Evolutionary conservation across 2,113 vertebrate genomes (phyloP).

Genomic region (Lichenostomus cassidix): DNA sequence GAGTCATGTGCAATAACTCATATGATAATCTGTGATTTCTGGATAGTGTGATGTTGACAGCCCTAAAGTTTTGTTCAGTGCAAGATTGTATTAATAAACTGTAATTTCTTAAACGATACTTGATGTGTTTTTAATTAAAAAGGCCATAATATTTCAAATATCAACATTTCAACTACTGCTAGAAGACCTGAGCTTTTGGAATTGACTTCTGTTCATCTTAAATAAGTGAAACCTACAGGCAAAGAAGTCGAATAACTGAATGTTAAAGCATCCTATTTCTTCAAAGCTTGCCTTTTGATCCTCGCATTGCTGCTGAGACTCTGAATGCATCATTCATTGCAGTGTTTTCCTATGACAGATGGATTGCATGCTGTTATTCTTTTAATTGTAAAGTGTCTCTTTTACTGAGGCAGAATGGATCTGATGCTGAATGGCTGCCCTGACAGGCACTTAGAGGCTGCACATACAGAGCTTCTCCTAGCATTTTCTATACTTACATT

Average conservation of each 20-base stretch:
- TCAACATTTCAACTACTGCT: neutral
- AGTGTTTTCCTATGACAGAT: constrained; percentile 16
- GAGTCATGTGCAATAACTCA: neutral
- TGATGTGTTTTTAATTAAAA: constrained; percentile 36
- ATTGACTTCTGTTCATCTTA: constrained; percentile 25
- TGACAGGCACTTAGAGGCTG: neutral
- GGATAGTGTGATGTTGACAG: neutral
- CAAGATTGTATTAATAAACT: neutral
- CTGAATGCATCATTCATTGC: constrained; percentile 21
- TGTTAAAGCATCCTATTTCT: constrained; percentile 1
- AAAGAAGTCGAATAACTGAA: constrained; percentile 12
- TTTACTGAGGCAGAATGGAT: constrained; percentile 4
- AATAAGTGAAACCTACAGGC: constrained; percentile 6
- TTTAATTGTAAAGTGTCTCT: constrained; percentile 1
- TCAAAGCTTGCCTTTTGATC: constrained; percentile 46
- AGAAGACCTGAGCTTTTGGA: constrained; percentile 2
- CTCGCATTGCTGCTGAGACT: neutral
- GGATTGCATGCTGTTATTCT: neutral
- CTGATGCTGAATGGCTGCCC: neutral
- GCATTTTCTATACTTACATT: neutral
- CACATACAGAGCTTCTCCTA: neutral
- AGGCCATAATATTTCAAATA: neutral
- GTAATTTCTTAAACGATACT: constrained; percentile 10
- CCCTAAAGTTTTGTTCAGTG: neutral
- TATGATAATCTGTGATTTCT: neutral